Base-by-base conservation (phyloP, 2,113 vertebrate genomes). In the Caretta caretta region DNA sequence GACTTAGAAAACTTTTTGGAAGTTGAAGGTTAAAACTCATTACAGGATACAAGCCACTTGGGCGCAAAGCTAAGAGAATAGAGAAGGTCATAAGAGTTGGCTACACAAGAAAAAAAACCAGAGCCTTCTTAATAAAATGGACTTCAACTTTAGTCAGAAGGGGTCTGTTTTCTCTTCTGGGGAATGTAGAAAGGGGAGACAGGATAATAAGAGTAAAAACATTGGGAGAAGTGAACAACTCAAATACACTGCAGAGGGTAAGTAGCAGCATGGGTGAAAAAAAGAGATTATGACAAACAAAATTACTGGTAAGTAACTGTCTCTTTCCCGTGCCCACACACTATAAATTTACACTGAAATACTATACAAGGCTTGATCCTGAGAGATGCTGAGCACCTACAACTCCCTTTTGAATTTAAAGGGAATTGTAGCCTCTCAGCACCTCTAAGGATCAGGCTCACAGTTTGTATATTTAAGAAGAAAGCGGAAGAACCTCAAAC, bases 211-310 rank as follows among this genome's bases (percentile, higher is more conserved):
- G 31, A 86, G 49, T 93, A 89, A 86, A 93, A 94, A 72, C 6
- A n/a, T 17, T 53, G 49, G 35, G 92, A 93, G 54, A 94, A 95
- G 94, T 94, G 88, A 93, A 85, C 87, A 92, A 76, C 84, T 97
- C 93, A 95, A 87, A 57, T 96, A 97, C 96, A 95, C 59, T 9
- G 35, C 62, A n/a, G 35, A n/a, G 62, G 29, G 27, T 69, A 17
- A 69, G 35, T n/a, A 69, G 31, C 19, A n/a, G 16, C 17, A 17
- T 69, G 31, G 35, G 31, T 69, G 62, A 69, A 69, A n/a, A 19
- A 31, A 69, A 19, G 35, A n/a, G 62, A 69, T 59, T 27, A 59
- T 35, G 31, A n/a, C 13, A 69, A 69, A 19, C 62, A 16, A 8
- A 69, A 69, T n/a, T 19, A 69, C 31, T 69, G 62, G 62, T 69